Base-by-base conservation (phyloP, 2,113 vertebrate genomes). In the Daboia siamensis region DNA sequence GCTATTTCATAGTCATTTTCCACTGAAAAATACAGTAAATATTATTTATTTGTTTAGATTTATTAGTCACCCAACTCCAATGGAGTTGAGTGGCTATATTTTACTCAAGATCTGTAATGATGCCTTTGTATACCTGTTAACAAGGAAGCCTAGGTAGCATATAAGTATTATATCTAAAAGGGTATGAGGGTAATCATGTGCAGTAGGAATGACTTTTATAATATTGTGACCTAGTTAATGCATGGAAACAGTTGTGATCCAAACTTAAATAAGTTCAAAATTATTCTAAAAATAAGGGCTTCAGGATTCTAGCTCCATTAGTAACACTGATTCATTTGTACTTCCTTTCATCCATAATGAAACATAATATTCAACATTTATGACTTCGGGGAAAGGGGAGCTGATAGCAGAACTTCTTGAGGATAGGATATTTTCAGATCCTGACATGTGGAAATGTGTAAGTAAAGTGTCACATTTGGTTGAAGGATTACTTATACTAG, bases 251-350 rank as follows among this genome's bases (percentile, higher is more conserved):
- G 39, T 11, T 39, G 26, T 15, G 8, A 5, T 51, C 57, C 9
- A 88, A 80, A 80, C 20, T 44, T 39, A 88, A 80, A 80, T 44
- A 39, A 9, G 74, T 17, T 44, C 33, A 80, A 21, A 44, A 69
- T 69, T 69, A 69, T 17, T 69, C 12, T 44, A 7, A 44, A 44
- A 80, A 80, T 44, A 80, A 80, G 33, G 74, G 55, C 44, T 33
- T 17, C 44, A 24, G 26, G 10, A 3, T 24, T 61, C 64, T 90
- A 44, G 20, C 46, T 11, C 74, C 69, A 21, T 39, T n/a, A 64
- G 90, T 88, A 69, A 46, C 29, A 87, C 80, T 91, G 92, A 93
- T 91, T 96, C 94, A 52, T 94, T 80, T 95, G 90, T 91, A 21
- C 1, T 80, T 12, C 55, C 5, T 93, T 94, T 39, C 3, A 87